A percentile compares a stretch with the other conserved stretches of the same genome.
phyloP scores from a whole-genome alignment of 2,888 invertebrate genomes.

The Apeira syringaria region DNA sequence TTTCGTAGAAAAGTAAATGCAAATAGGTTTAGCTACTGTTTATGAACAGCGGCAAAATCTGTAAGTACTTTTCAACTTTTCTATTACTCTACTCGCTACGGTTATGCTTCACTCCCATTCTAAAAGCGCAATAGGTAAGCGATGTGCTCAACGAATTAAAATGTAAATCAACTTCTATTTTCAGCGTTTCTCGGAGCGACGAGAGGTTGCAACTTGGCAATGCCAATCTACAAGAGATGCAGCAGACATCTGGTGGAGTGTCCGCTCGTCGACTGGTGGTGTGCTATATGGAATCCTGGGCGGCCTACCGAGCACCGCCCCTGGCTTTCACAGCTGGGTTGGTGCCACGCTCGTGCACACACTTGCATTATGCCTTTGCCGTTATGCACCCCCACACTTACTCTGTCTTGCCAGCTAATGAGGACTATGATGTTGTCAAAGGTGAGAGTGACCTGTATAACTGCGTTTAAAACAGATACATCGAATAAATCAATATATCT shows the following conservation, averaged over 20 bases:
- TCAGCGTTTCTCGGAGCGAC: conserved; percentile 55
- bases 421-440: conserved; percentile 88
- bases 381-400: conserved; percentile 87
- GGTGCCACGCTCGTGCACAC: conserved; percentile 88
- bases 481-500: no score
- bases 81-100: no score
- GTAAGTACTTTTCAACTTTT: no score
- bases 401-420: conserved; percentile 85
- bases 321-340: conserved; percentile 86
- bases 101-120: no score
- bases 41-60: no score
- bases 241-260: conserved; percentile 56
- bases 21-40: no score
- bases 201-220: conserved; percentile 72
- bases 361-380: conserved; percentile 89
- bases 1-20: no score
- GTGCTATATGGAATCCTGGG: conserved; percentile 88
- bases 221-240: conserved; percentile 75
- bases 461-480: no score
- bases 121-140: no score
- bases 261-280: conserved; percentile 76
- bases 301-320: conserved; percentile 87
- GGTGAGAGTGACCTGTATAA: no score
- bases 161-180: neutral
- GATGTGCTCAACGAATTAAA: no score